A percentile compares a stretch with the other conserved stretches of the same genome.
Conservation (phyloP, 2,888 invertebrate genomes). For the Hoplodrina blanda region DNA sequence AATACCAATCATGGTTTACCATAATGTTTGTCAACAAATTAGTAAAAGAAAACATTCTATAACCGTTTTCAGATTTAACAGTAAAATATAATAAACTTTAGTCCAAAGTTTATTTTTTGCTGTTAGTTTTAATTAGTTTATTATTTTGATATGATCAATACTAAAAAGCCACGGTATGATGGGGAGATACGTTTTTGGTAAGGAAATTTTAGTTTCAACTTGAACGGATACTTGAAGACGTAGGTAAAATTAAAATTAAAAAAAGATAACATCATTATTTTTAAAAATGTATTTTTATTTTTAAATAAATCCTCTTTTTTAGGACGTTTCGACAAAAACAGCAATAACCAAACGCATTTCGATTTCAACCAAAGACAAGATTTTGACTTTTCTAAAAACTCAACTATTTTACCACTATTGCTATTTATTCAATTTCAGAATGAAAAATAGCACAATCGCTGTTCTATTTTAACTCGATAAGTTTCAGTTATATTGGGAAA, state of each 20-base stretch:
- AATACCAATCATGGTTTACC: background rate
- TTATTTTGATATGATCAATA: too few relatives aligned
- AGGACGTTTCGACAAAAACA: background rate
- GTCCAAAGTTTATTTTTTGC: background rate
- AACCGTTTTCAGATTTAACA: too few relatives aligned
- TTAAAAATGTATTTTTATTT: too few relatives aligned
- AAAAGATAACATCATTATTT: too few relatives aligned
- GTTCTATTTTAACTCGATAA: slow-evolving; percentile 28
- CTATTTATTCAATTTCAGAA: slow-evolving; percentile 30
- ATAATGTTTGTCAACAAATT: background rate
- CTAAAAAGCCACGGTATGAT: background rate
- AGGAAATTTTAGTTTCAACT: background rate
- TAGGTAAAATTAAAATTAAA: too few relatives aligned
- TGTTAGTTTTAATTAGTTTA: too few relatives aligned
- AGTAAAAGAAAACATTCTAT: background rate
- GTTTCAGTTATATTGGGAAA: slow-evolving; percentile 31
- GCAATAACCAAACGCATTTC: slow-evolving; percentile 70
- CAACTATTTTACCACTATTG: slow-evolving; percentile 38
- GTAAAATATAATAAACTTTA: background rate
- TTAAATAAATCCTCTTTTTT: background rate
- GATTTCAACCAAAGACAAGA: slow-evolving; percentile 65
- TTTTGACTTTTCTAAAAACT: slow-evolving; percentile 53
- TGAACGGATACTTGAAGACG: background rate
- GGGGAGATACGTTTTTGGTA: background rate
- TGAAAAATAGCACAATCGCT: slow-evolving; percentile 23